Base-by-base conservation (phyloP, 1,140 invertebrate genomes). In the Drosophila suzukii region DNA sequence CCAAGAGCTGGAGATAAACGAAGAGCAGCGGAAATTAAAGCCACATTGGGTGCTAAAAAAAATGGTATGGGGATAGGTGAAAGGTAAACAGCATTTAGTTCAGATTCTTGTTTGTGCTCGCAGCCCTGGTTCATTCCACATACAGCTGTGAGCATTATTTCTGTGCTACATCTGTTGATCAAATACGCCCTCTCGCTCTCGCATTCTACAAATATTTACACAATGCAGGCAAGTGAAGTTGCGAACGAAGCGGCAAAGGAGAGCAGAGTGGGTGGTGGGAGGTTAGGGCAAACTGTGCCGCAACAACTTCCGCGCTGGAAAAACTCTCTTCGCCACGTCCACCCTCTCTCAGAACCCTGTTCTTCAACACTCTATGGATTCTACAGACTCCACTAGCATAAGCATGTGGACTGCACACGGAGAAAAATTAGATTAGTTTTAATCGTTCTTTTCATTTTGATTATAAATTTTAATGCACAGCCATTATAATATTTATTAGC, bases 101-200 rank as follows among this genome's bases (percentile, higher is more conserved):
- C 36, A 49, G 65, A 65, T 71, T 71, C 15, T 11, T 58, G 51
- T 17, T 32, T 24, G 39, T 3, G 39, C 6, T 49, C 38, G 34
- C 36, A 71, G 30, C 67, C 51, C 67, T 71, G 66, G 65, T 55
- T 15, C 43, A 56, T 47, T 39, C 24, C 50, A 70, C 3, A 70
- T 56, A 57, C 67, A 70, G 65, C 60, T 66, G 63, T 67, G 65
- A 75, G 53, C 65, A 80, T 63, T 84, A 66, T 79, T 83, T 75
- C 49, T 84, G 71, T 84, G 75, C 56, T 73, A 83, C 80, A 83
- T 83, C 80, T 83, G 80, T 43, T 58, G 75, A 71, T 83, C 80
- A 71, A 83, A 83, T 79, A 67, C 56, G 30, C 75, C 62, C 62
- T 66, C 54, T 74, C 72, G 13, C 62, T 56, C 61, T 44, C 20